Evolutionary conservation across 2,113 vertebrate species (phyloP), one percentile per base, ranked within the genome.

Genomic region (Panurus biarmicus): DNA sequence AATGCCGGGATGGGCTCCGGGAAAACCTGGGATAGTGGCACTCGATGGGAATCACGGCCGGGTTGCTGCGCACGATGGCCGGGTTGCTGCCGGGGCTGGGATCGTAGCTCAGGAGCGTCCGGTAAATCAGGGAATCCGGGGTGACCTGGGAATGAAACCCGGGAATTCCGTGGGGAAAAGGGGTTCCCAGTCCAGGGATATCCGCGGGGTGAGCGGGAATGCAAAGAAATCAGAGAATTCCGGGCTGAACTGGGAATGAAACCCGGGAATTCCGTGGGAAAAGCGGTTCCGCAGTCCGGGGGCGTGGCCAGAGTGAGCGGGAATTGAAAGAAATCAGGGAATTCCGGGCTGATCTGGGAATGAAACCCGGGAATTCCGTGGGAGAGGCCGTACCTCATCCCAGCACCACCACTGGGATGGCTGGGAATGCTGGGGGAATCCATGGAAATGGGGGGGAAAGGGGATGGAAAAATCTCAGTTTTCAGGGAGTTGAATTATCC

Each of bases 61-160:
- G 96, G 84, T 73, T 96, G 42, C 95, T 97, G 80, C 98, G 96
- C 64, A 97, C 80, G 69, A 98, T 97, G 38, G 95, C 40, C 0
- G 97, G 93, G 33, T 97, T 97, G 28, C 89, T 94, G 40, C 51
- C 73, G 0, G 97, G 97, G 36, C 66, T 94, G 21, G 98, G 98
- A 2, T 44, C 71, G 0, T 98, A 97, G 57, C 93, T 95, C 76
- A 98, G 95, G 14, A 96, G 95, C 0, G 97, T 97, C 65, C 94
- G 97, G 53, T 98, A 98, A 16, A 98, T 95, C 69, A 98, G 94
- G 36, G 95, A 93, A 2, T 98, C 91, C 0, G 95, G n/a, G 0
- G 97, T 98, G 74, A 98, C 3, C 97, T 97, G 87, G 35, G 23
- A 21, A 26, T 10, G 2, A 8, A 10, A 47, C 4, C 12, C 2